Evolutionary conservation across 2,113 vertebrate species (phyloP).

Genomic region (Lamprologus lemairii): DNA sequence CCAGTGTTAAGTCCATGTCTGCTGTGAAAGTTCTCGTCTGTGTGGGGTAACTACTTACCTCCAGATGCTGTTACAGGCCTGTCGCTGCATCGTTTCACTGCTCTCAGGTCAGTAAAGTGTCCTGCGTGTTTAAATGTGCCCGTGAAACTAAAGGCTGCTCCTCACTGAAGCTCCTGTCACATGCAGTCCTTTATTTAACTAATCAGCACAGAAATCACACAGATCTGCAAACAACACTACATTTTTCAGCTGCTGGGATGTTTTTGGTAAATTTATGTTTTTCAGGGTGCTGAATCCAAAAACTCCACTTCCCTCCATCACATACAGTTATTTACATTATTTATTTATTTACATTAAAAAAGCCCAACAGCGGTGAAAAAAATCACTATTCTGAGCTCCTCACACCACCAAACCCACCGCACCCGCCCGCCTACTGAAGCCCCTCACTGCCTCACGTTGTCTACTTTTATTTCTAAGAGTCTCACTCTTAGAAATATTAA

Average conservation of each 20-base stretch:
- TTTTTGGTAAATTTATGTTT: fast-evolving
- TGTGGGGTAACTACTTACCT: neutral
- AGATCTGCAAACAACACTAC: neutral
- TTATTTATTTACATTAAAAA: no score
- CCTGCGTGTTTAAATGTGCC: neutral
- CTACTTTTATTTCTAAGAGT: no score
- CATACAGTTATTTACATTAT: no score
- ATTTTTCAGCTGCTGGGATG: neutral
- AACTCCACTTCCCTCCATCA: no score
- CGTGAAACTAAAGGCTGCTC: neutral
- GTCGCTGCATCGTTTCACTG: neutral
- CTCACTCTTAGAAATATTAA: no score
- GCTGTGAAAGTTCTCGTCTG: neutral
- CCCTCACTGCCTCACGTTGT: no score
- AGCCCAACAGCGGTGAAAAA: no score
- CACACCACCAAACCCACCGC: fast-evolving
- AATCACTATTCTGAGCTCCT: no score
- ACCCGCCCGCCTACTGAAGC: fast-evolving
- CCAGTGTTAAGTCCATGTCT: neutral
- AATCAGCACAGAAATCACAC: neutral
- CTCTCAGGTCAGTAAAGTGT: neutral
- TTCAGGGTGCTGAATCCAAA: no score
- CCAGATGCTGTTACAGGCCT: neutral
- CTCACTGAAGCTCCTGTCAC: neutral
- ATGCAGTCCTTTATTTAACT: neutral